phyloP scores from a whole-genome alignment of 2,797 vertebrate genomes.

The Todus mexicanus region DNA sequence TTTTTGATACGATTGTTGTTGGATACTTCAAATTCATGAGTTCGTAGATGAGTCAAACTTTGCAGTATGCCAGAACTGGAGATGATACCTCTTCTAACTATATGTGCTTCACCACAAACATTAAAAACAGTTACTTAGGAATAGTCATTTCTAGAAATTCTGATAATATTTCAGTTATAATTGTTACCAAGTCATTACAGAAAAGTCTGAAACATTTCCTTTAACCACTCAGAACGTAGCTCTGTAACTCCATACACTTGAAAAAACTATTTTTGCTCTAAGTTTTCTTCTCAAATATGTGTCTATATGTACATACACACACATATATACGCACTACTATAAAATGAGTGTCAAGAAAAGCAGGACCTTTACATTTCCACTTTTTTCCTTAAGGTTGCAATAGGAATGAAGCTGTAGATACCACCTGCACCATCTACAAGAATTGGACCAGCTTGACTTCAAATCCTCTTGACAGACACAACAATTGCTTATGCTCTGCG shows the following conservation, averaged over 20 bases:
- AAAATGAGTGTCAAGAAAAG: conserved; percentile 39
- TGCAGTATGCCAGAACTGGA: conserved; percentile 16
- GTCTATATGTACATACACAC: conserved; percentile 41
- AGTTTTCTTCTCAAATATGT: conserved; percentile 49
- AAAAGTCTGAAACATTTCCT: conserved; percentile 38
- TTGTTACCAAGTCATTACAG: conserved; percentile 35
- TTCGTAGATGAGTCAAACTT: conserved; percentile 24
- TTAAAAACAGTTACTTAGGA: conserved; percentile 45
- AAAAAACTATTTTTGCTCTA: conserved; percentile 19
- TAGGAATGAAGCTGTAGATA: not conserved
- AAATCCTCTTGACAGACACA: not conserved
- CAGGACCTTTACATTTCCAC: conserved; percentile 28
- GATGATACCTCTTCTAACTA: conserved; percentile 34
- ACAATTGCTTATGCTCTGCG: not conserved
- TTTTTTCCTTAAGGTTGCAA: not conserved
- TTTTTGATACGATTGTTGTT: conserved; percentile 18
- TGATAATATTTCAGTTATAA: conserved; percentile 49
- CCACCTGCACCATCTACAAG: not conserved
- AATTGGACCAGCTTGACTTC: not conserved
- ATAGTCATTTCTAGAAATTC: conserved; percentile 47
- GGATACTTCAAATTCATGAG: conserved; percentile 36
- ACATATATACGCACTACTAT: conserved; percentile 35
- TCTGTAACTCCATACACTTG: conserved; percentile 41
- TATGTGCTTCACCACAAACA: conserved; percentile 62
- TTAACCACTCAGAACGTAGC: conserved; percentile 6